Evolutionary conservation across 2,797 vertebrate genomes (phyloP), one percentile per base, ranked within the genome.

Genomic region (Enteromius afrohamiltoni): DNA sequence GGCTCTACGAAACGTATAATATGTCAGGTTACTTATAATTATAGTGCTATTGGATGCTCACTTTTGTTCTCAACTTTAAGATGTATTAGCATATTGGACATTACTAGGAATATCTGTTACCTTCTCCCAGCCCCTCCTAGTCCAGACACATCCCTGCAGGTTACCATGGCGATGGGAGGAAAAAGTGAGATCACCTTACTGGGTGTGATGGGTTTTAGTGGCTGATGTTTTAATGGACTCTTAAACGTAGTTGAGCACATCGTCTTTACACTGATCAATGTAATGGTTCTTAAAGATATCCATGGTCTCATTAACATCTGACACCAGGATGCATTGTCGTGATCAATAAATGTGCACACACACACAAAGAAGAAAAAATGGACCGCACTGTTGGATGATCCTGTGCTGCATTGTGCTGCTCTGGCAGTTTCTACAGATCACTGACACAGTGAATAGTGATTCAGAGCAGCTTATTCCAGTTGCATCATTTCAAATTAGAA

Each of bases 291-390:
- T 65, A 49, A 76, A 29, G 26, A 29, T 23, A 16, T 67, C 42
- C 67, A 31, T 26, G 26, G 80, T 80, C 29, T 82, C 29, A 68
- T 81, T 55, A 21, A 23, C 49, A 86, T 53, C 55, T 74, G 82
- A 81, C 58, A 58, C 40, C 45, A 85, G 86, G 65, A 3, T 85
- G 82, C 51, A 77, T 79, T 21, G 40, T 88, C 85, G 81, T 88
- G 86, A 90, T 91, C 89, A 78, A 76, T 71, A 74, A 16, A 67
- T 29, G 45, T 88, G 71, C 78, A 83, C 49, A 51, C 51, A 69
- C 45, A 31, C 34, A 71, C 1, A 17, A 62, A 62, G 26, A 10
- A 21, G 1, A 29, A 64, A 10, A 19, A 51, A 10, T 4, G 5
- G 42, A 6, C 45, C 6, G 31, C 6, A 42, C 11, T 58, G 78